A percentile compares a stretch with the other conserved stretches of the same genome.
These are phyloP conservation scores for Halcyon chelicuti DNA, from an alignment of 2,797 vertebrate species.

Conservation along the genomic window DNA sequence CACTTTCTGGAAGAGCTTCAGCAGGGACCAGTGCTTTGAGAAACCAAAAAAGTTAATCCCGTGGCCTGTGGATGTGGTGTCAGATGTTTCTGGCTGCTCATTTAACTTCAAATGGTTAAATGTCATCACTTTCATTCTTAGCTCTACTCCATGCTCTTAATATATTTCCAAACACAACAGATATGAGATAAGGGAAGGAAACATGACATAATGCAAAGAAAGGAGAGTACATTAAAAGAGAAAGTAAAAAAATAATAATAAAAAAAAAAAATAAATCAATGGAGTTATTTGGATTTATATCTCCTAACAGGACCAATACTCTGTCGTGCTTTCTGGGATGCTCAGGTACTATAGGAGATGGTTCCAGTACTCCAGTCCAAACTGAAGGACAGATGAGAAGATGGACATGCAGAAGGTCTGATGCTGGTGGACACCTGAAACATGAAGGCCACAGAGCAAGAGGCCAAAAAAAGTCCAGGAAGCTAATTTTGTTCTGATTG, in stretches of 20 bases:
- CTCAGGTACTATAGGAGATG: neutral
- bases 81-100: neutral
- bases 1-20: neutral
- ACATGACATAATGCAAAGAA: neutral
- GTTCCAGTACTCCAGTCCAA: neutral
- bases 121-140: neutral
- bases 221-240: neutral
- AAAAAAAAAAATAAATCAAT: neutral
- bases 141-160: neutral
- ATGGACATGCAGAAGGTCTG: neutral
- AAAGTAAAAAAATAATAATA: neutral
- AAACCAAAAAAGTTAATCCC: neutral
- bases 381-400: neutral
- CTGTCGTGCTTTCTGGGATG: neutral
- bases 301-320: neutral
- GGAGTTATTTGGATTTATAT: neutral
- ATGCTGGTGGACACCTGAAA: neutral
- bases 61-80: neutral
- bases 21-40: neutral
- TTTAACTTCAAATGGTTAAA: neutral
- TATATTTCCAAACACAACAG: neutral
- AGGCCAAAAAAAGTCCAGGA: neutral
- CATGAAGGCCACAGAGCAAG: neutral
- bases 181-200: neutral
- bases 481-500: neutral